Evolutionary conservation across 2,888 invertebrate species (phyloP), one percentile per base, ranked within the genome.

Genomic region (Zaprionus obscuricornis): DNA sequence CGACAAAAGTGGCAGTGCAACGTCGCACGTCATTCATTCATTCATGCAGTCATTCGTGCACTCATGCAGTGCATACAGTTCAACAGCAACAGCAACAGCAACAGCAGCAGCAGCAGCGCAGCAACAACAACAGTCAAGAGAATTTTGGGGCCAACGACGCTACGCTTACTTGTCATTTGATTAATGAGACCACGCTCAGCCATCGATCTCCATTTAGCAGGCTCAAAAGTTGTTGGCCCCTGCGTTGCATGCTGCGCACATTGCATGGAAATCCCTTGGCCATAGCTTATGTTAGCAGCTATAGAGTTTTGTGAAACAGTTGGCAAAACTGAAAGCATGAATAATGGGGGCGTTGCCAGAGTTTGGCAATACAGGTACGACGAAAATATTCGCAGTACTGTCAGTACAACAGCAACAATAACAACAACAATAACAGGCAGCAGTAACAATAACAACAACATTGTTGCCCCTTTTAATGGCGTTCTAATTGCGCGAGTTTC

Each of bases 181-280:
- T 88, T 88, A 88, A 88, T 88, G 88, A 88, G 88, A 83, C 83
- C 88, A 88, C 81, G 86, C 82, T 85, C 81, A 78, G 71, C 86
- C 87, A 88, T 88, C 88, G 88, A 88, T 88, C 88, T 88, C 88
- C 88, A 88, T 88, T 88, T 88, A 87, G 82, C 84, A 74, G 63
- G 40, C 56, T 54, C 22, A 43, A 52, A 56, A n/a, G n/a, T n/a
- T n/a, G 45, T 42, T 51, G 24, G 46, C 5, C 14, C 13, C 18
- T n/a, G n/a, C 20, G 1, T 7, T 3, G 18, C 7, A 1, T 11
- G 13, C 24, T 16, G 4, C 3, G 27, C 16, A 6, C 3, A 10
- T 13, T 8, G 2, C n/a, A 33, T 11, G 14, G 14, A 6, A 33
- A 2, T 7, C 33, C 29, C 27, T 8, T 10, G 13, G n/a, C 18